Evolutionary conservation across 2,888 invertebrate genomes (phyloP).

Genomic region (Dicranocentrus wangi): DNA sequence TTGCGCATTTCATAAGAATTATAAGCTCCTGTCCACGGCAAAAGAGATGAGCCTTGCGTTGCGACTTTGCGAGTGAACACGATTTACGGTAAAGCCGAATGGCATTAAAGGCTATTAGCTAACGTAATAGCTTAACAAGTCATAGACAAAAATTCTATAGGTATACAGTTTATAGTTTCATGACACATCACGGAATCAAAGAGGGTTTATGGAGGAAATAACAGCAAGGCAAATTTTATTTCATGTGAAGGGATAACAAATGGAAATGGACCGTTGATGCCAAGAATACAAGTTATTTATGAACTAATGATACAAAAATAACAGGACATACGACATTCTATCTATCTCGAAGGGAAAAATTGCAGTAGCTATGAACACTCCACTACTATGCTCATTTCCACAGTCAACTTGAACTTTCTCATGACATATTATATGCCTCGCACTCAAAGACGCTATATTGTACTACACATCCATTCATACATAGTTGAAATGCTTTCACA

Average conservation of each 20-base stretch:
- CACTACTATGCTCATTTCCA: background rate
- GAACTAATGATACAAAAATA: constrained; percentile 31
- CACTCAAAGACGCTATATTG: background rate
- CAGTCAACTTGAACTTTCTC: constrained; percentile 3
- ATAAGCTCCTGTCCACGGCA: too few species aligned
- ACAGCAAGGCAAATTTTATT: constrained; percentile 17
- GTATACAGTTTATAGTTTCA: too few species aligned
- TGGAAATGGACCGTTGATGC: constrained; percentile 49
- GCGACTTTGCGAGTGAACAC: too few species aligned
- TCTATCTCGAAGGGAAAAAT: background rate
- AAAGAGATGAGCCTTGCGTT: too few species aligned
- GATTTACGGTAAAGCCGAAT: too few species aligned
- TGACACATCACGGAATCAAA: too few species aligned
- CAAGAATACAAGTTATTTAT: constrained; percentile 45
- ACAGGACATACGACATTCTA: constrained; percentile 13
- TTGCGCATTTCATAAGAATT: too few species aligned
- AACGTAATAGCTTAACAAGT: too few species aligned
- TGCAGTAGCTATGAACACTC: background rate
- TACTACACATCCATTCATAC: background rate
- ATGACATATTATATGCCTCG: background rate
- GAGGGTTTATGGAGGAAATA: background rate
- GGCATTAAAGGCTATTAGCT: too few species aligned
- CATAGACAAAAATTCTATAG: too few species aligned
- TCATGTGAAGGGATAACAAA: constrained; percentile 18
- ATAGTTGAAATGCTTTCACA: constrained; percentile 35